Percentiles rank a stretch among this genome's conserved stretches.
These are phyloP conservation scores for Drosophila quinaria DNA, from an alignment of 2,888 invertebrate species.

Conservation along the genomic window DNA sequence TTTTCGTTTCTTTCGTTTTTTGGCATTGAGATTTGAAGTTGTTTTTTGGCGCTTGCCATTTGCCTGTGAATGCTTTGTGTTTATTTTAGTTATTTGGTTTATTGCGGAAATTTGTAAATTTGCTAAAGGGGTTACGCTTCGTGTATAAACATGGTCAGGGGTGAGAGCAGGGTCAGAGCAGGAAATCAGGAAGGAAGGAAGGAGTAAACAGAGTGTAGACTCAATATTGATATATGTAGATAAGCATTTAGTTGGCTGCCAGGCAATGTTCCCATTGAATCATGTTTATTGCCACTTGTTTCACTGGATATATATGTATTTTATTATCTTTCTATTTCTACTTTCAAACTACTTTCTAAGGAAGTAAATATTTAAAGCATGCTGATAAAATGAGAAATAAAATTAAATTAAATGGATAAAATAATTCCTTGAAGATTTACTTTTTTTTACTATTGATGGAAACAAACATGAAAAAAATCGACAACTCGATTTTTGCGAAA, in stretches of 20 bases:
- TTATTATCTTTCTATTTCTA: not conserved
- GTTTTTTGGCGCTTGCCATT: slow-evolving; percentile 41
- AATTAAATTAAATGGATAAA: too few species aligned
- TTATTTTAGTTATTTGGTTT: slow-evolving; percentile 77
- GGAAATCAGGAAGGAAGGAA: not conserved
- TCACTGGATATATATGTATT: not conserved
- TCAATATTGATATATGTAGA: slow-evolving; percentile 50
- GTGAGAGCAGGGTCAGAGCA: not conserved
- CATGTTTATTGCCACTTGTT: slow-evolving; percentile 3
- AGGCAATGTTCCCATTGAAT: slow-evolving; percentile 4
- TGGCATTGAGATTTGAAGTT: slow-evolving; percentile 65
- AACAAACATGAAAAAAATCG: too few species aligned
- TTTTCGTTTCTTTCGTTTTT: slow-evolving; percentile 15
- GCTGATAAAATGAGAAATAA: not conserved
- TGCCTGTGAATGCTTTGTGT: slow-evolving; percentile 62
- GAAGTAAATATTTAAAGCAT: not conserved
- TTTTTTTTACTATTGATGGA: too few species aligned
- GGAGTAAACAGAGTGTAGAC: slow-evolving; percentile 7
- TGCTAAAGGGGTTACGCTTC: slow-evolving; percentile 62
- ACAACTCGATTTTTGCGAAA: too few species aligned
- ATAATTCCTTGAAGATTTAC: too few species aligned
- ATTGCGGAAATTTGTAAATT: slow-evolving; percentile 80
- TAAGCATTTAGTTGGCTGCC: slow-evolving; percentile 4
- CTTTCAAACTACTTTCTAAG: not conserved
- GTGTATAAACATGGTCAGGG: slow-evolving; percentile 24